A percentile compares a stretch with the other conserved stretches of the same genome.
These are phyloP conservation scores for Poecilia gillii DNA, from an alignment of 2,797 vertebrate genomes.

Conservation along the genomic window DNA sequence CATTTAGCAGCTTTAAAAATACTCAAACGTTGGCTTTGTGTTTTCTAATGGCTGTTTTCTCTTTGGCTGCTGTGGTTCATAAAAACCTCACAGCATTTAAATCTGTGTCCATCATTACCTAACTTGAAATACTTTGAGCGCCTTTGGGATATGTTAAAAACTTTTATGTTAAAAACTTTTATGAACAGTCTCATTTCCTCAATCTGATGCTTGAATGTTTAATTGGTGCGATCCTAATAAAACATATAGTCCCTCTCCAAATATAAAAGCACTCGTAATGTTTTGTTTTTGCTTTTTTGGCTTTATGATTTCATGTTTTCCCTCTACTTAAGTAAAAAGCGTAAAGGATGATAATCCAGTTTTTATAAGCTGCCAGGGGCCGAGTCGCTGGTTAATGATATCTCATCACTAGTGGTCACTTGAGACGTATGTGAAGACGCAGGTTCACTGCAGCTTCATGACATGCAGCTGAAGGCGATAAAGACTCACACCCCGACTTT, in stretches of 20 bases:
- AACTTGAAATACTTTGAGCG: background rate
- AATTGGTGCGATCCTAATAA: background rate
- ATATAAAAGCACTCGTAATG: too few relatives aligned
- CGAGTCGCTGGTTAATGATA: background rate
- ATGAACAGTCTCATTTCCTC: background rate
- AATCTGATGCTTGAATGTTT: background rate
- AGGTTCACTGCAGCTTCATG: background rate
- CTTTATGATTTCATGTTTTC: background rate
- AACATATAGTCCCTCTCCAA: background rate
- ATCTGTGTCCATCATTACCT: background rate
- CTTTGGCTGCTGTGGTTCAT: background rate
- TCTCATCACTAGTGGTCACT: background rate
- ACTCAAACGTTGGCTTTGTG: background rate
- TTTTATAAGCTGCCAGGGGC: background rate
- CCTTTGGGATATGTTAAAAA: background rate
- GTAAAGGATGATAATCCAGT: background rate
- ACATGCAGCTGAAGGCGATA: constrained; percentile 13
- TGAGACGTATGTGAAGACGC: background rate
- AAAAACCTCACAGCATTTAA: background rate
- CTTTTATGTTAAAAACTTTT: background rate
- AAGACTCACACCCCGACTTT: constrained; percentile 14
- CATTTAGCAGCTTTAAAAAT: background rate
- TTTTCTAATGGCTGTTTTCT: background rate
- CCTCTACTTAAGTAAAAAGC: background rate
- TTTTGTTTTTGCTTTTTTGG: background rate